Conservation (phyloP, 1,140 invertebrate genomes). For the Atta colombica region DNA sequence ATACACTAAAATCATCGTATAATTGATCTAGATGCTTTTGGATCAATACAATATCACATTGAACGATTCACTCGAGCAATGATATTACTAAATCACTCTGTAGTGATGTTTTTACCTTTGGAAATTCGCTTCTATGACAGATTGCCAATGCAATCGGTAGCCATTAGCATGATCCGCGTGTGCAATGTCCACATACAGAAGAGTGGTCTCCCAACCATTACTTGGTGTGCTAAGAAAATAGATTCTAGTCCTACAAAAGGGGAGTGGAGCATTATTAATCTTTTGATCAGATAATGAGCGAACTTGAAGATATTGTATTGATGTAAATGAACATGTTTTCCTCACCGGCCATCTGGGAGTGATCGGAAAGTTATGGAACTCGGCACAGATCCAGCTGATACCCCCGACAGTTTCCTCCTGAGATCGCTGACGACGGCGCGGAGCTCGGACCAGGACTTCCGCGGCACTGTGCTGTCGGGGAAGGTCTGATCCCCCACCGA, state of each 20-base stretch:
- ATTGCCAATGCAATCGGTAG: conserved; percentile 90
- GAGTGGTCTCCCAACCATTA: conserved; percentile 95
- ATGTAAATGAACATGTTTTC: not conserved
- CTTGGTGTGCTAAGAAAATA: conserved; percentile 95
- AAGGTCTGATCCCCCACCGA: conserved; percentile 42
- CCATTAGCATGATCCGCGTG: conserved; percentile 86
- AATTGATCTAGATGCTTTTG: too few relatives aligned
- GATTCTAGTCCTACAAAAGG: conserved; percentile 89
- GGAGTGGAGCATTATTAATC: not conserved
- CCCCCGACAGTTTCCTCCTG: conserved; percentile 91
- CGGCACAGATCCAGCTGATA: conserved; percentile 92
- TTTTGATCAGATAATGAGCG: not conserved
- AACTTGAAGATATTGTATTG: too few relatives aligned
- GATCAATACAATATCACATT: not conserved
- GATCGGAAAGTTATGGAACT: conserved; percentile 93
- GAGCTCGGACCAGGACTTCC: conserved; percentile 92
- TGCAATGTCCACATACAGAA: conserved; percentile 94
- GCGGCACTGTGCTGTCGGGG: conserved; percentile 52
- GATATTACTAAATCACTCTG: too few relatives aligned
- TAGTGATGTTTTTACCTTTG: conserved; percentile 85
- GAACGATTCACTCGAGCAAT: not conserved
- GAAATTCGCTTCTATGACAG: conserved; percentile 91
- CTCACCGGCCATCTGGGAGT: conserved; percentile 89
- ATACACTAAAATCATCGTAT: conserved; percentile 77
- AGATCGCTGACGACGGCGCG: conserved; percentile 93